Evolutionary conservation across 2,113 vertebrate genomes (phyloP).

Genomic region (Phalacrocorax brasilianus): DNA sequence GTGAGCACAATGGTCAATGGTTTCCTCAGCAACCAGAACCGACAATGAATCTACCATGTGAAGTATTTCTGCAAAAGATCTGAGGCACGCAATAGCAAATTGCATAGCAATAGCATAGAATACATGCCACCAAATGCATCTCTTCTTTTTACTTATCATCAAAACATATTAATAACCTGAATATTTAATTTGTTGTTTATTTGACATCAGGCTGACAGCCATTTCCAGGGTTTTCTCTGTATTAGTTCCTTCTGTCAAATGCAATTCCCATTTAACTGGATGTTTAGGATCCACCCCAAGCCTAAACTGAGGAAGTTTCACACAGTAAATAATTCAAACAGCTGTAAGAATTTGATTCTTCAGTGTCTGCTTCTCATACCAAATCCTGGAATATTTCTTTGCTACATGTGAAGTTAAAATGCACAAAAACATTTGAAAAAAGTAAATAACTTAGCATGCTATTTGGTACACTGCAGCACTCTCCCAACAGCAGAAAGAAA

Average conservation of each 20-base stretch:
- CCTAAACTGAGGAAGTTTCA: background rate
- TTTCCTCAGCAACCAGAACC: background rate
- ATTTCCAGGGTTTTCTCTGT: background rate
- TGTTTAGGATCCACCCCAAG: background rate
- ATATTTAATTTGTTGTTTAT: background rate
- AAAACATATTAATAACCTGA: background rate
- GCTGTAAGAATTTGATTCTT: background rate
- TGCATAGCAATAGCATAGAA: accelerated
- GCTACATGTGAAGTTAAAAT: background rate
- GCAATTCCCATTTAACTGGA: background rate
- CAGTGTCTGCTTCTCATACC: background rate
- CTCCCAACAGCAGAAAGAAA: background rate
- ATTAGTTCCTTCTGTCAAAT: background rate
- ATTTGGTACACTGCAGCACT: background rate
- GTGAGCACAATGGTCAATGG: background rate
- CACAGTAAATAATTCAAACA: background rate
- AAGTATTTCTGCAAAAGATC: background rate
- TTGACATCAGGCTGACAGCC: background rate
- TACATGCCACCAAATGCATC: background rate
- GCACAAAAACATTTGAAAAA: background rate
- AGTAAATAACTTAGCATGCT: background rate
- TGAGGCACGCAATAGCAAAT: background rate
- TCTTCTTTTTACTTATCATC: background rate
- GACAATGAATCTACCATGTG: background rate
- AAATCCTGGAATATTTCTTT: background rate